Percentiles rank a stretch among this genome's conserved stretches.
Evolutionary conservation across 1,140 invertebrate species (phyloP).

Genomic region (Pachypsylla venusta): DNA sequence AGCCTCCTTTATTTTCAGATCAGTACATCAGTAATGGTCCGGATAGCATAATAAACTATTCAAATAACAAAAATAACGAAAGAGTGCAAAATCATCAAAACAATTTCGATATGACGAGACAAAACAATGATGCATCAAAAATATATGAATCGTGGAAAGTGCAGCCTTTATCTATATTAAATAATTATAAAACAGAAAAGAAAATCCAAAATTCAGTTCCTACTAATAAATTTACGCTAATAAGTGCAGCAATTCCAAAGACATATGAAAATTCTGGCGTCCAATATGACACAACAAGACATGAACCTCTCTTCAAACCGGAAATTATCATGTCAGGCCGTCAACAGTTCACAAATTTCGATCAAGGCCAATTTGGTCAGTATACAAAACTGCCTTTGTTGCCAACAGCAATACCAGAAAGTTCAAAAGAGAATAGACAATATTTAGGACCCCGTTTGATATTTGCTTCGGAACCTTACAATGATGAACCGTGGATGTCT

Average conservation of each 20-base stretch:
- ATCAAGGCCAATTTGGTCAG: neutral
- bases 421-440: neutral
- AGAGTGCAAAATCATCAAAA: too few relatives aligned
- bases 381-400: neutral
- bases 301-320: too few relatives aligned
- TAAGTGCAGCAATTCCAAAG: too few relatives aligned
- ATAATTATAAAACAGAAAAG: neutral
- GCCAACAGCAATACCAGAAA: neutral
- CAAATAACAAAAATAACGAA: too few relatives aligned
- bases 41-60: too few relatives aligned
- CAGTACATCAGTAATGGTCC: too few relatives aligned
- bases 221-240: too few relatives aligned
- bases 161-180: neutral
- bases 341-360: neutral
- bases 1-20: too few relatives aligned
- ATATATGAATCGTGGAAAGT: neutral
- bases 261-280: too few relatives aligned
- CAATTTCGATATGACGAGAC: neutral
- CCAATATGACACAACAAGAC: too few relatives aligned
- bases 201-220: too few relatives aligned
- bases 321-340: neutral
- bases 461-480: too few relatives aligned
- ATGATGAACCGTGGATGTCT: constrained; percentile 1
- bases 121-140: neutral
- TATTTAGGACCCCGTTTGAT: neutral